A percentile compares a stretch with the other conserved stretches of the same genome.
Evolutionary conservation across 2,797 vertebrate species (phyloP).

Genomic region (Spinibarbus caldwelli): DNA sequence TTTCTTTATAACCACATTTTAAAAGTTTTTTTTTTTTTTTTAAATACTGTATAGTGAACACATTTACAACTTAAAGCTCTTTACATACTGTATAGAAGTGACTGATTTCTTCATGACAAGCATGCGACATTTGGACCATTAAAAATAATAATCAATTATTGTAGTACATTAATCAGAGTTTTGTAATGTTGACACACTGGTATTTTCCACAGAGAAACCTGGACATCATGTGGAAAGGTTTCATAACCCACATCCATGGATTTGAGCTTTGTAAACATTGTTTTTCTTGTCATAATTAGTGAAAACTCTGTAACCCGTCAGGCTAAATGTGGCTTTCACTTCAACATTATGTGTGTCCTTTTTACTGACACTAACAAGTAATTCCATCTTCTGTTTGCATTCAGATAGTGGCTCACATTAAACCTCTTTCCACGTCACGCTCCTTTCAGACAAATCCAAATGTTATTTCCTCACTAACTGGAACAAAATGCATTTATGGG

Average conservation of each 20-base stretch:
- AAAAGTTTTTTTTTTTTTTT: too few relatives aligned
- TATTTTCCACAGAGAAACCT: not conserved
- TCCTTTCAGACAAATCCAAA: not conserved
- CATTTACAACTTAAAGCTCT: too few relatives aligned
- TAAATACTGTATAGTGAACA: too few relatives aligned
- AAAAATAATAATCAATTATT: too few relatives aligned
- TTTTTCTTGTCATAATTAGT: not conserved
- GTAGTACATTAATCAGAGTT: not conserved
- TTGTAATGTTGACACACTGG: not conserved
- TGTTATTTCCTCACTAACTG: conserved; percentile 4
- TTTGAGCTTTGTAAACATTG: too few relatives aligned
- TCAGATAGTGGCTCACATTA: conserved; percentile 5
- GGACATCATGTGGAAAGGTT: not conserved
- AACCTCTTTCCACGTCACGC: conserved; percentile 9
- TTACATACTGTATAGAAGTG: too few relatives aligned
- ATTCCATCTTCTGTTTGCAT: not conserved
- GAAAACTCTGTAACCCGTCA: not conserved
- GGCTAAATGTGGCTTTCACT: not conserved
- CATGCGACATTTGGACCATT: too few relatives aligned
- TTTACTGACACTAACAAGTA: not conserved
- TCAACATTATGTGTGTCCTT: conserved; percentile 6
- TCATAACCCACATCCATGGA: not conserved
- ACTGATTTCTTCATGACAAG: too few relatives aligned
- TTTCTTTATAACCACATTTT: too few relatives aligned
- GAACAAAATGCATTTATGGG: conserved; percentile 18